Conservation (phyloP, 2,797 vertebrate species). For the Crocodylus rhombifer region DNA sequence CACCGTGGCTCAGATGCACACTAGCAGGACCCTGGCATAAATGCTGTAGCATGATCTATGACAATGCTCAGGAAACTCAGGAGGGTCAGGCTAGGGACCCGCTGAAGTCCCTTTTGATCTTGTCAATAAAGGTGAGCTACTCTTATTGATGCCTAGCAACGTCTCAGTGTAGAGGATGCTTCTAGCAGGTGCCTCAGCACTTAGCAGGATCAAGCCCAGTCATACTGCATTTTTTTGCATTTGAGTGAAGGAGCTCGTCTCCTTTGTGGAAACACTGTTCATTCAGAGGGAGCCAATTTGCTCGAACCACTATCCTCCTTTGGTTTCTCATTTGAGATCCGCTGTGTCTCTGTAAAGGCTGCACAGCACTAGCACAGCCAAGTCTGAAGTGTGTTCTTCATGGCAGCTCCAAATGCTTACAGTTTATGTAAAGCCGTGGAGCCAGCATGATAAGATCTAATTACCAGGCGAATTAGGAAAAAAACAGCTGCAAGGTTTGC, state of each 20-base stretch:
- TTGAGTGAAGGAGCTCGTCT: neutral
- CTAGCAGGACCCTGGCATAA: no score
- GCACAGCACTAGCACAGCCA: neutral
- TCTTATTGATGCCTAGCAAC: neutral
- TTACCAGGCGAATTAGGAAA: slow-evolving; percentile 74
- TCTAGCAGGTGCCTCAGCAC: neutral
- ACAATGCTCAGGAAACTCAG: no score
- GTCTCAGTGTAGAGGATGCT: neutral
- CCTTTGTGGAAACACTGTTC: neutral
- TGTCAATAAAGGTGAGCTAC: neutral
- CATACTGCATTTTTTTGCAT: slow-evolving; percentile 1
- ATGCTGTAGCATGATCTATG: no score
- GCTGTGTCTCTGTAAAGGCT: slow-evolving; percentile 14
- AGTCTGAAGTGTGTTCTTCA: slow-evolving; percentile 18
- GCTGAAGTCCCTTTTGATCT: neutral
- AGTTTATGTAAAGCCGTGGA: slow-evolving; percentile 76
- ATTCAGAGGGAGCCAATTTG: neutral
- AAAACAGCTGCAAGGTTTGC: slow-evolving; percentile 77
- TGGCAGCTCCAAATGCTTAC: slow-evolving; percentile 72
- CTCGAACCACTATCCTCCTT: neutral
- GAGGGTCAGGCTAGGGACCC: no score
- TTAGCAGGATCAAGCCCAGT: neutral
- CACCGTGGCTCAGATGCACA: no score
- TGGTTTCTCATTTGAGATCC: neutral
- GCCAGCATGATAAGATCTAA: slow-evolving; percentile 77